Conservation (phyloP, 2,113 vertebrate genomes). For the Corydoras sp. region DNA sequence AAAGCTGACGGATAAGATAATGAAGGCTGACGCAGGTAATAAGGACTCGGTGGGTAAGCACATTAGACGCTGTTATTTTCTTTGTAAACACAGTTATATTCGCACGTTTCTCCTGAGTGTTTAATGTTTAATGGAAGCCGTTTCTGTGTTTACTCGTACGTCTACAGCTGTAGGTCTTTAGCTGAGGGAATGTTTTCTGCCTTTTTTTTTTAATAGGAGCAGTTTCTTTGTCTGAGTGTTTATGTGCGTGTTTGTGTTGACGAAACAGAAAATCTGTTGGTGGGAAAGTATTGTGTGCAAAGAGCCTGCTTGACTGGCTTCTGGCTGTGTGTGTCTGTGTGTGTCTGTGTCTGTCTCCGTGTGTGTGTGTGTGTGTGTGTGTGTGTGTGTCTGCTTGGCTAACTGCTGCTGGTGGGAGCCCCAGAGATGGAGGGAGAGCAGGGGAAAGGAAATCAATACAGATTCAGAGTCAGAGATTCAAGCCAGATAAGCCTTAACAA, state of each 20-base stretch:
- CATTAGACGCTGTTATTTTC: neutral
- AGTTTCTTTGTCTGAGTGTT: constrained; percentile 15
- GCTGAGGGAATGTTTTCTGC: constrained; percentile 19
- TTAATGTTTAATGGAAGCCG: constrained; percentile 13
- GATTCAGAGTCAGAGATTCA: constrained; percentile 55
- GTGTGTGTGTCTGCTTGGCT: constrained; percentile 35
- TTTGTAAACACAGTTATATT: constrained; percentile 9
- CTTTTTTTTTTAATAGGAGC: constrained; percentile 9
- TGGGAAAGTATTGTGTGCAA: constrained; percentile 32
- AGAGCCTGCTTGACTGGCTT: constrained; percentile 29
- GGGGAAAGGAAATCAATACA: constrained; percentile 70
- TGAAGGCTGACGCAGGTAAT: neutral
- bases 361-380: constrained; percentile 21
- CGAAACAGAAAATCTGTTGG: constrained; percentile 31
- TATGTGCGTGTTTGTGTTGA: constrained; percentile 14
- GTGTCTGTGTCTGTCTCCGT: constrained; percentile 8
- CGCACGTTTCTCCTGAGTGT: constrained; percentile 1
- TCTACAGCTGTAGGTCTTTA: constrained; percentile 17
- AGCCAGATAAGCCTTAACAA: constrained; percentile 77
- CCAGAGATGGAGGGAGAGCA: constrained; percentile 60
- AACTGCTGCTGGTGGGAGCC: constrained; percentile 43
- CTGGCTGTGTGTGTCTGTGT: constrained; percentile 10
- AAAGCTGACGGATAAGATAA: neutral
- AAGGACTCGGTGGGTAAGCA: neutral
- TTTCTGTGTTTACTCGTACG: constrained; percentile 16